These are phyloP conservation scores for Scaptomyza hsui DNA, from an alignment of 1,140 invertebrate species.

Conservation along the genomic window DNA sequence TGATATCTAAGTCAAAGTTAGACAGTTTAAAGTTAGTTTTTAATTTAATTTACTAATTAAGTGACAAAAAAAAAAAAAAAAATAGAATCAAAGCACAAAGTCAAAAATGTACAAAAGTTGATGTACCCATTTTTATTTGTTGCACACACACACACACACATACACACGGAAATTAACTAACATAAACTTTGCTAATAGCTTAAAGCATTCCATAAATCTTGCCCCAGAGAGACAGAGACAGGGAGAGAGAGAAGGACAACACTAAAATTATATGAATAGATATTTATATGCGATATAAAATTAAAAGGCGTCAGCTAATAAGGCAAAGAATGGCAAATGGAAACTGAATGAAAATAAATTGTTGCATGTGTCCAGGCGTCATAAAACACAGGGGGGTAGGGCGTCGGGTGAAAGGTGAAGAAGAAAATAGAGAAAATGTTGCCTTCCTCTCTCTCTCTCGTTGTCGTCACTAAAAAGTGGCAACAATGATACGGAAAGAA, in stretches of 20 bases:
- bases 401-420: background rate
- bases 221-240: background rate
- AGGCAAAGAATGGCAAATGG: conserved; percentile 25
- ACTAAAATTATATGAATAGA: background rate
- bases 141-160: background rate
- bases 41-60: background rate
- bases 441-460: background rate
- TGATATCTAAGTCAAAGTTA: too few relatives aligned
- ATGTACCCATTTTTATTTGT: too few relatives aligned
- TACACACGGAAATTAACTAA: conserved; percentile 12
- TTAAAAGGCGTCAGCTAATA: background rate
- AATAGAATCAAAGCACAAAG: too few relatives aligned
- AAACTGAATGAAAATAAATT: conserved; percentile 62
- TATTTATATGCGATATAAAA: background rate
- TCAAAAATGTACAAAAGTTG: too few relatives aligned
- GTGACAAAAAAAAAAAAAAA: too few relatives aligned
- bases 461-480: conserved; percentile 3
- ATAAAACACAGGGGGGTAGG: conserved; percentile 52
- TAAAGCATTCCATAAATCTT: conserved; percentile 21
- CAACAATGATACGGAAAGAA: conserved; percentile 10
- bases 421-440: conserved; percentile 1
- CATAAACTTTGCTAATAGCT: background rate
- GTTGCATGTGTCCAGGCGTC: conserved; percentile 62
- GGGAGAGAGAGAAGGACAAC: background rate
- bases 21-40: too few relatives aligned